Evolutionary conservation across 2,888 invertebrate genomes (phyloP), one percentile per base, ranked within the genome.

Genomic region (Agonum fuliginosum): DNA sequence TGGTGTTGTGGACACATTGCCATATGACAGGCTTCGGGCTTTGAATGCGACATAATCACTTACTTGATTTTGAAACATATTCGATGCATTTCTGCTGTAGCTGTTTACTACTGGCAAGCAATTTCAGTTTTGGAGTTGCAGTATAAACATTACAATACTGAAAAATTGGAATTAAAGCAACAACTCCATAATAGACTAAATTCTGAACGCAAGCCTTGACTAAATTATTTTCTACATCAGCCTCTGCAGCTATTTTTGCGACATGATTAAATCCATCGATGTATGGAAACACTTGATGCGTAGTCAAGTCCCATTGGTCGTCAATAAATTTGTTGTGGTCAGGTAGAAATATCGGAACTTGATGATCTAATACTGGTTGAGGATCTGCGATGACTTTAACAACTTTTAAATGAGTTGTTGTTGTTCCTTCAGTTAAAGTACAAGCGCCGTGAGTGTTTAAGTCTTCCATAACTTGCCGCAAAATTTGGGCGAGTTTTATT

Each of bases 191-290:
- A 84, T 93, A 97, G 80, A 95, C 91, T 80, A 98, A 89, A 87
- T 98, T 98, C 86, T 97, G 97, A 77, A 98, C 92, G 85, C 97
- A 97, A 0, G 96, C 95, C 86, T 98, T 98, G 0, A 98, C 98
- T 30, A 98, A 89, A 85, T 96, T 95, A 80, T 95, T 95, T 85
- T 98, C 97, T 0, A 98, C 97, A 83, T 97, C 96, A 0, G 97
- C 94, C 83, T 96, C 93, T 0, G 93, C 91, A 0, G 97, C 95
- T 80, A 98, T 97, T 83, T 95, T 93, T 0, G 95, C 92, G 2
- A 98, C 92, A 86, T 98, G 97, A 86, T 97, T 96, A 83, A 95
- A 95, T 0, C 98, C 97, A 86, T 98, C 95, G 67, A 98, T 95
- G 83, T 94, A 94, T 0, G 96, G 95, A 22, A 96, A 87, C 30